phyloP scores from a whole-genome alignment of 1,140 invertebrate species.

The Idris sp. region DNA sequence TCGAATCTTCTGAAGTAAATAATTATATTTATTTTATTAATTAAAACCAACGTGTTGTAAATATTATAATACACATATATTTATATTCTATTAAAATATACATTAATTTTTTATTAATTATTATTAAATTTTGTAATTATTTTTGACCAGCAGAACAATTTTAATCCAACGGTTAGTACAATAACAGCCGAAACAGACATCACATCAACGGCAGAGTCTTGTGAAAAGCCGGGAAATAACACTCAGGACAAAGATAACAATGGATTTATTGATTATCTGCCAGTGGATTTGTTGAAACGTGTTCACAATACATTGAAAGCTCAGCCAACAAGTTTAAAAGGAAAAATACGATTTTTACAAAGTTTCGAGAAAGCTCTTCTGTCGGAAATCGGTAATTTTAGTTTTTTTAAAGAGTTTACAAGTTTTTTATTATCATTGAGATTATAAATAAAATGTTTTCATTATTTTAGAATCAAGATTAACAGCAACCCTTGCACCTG shows the following conservation, averaged over 20 bases:
- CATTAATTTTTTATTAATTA: no score
- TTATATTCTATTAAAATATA: background rate
- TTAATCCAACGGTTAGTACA: conserved; percentile 15
- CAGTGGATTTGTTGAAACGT: conserved; percentile 70
- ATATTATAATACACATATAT: no score
- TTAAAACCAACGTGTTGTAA: no score
- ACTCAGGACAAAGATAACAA: conserved; percentile 36
- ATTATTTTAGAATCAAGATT: conserved; percentile 76
- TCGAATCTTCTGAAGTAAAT: conserved; percentile 30
- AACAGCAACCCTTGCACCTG: conserved; percentile 70
- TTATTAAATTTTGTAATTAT: background rate
- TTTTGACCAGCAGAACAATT: conserved; percentile 12
- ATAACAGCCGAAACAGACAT: conserved; percentile 11
- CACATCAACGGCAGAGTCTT: conserved; percentile 7
- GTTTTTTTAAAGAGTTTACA: no score
- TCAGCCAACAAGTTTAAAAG: conserved; percentile 65
- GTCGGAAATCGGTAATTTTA: conserved; percentile 70
- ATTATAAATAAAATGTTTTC: no score
- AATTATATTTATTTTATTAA: background rate
- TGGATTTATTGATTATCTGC: conserved; percentile 68
- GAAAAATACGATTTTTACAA: conserved; percentile 72
- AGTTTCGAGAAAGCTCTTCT: conserved; percentile 67
- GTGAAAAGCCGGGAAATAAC: conserved; percentile 12
- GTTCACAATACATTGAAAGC: conserved; percentile 72
- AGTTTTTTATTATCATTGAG: no score